phyloP scores from a whole-genome alignment of 2,797 vertebrate genomes.

The Rhabdomys pumilio region DNA sequence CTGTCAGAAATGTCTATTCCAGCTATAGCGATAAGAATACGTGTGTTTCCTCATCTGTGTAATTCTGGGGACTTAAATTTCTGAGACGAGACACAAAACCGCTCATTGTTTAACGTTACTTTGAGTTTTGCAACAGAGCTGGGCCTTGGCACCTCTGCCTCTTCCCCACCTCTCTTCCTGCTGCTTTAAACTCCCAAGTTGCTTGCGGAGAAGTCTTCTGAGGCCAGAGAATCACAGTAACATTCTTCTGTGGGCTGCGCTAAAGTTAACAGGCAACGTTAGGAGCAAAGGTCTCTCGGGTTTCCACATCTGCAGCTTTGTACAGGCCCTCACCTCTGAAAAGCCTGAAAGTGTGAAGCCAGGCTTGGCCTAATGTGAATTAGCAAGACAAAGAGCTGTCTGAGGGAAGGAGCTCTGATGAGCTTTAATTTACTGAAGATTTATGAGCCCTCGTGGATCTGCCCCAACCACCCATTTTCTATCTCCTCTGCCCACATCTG shows the following conservation, averaged over 20 bases:
- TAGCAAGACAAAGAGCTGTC: slow-evolving; percentile 94
- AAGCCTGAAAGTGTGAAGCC: slow-evolving; percentile 95
- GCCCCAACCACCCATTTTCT: slow-evolving; percentile 93
- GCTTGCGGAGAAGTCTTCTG: slow-evolving; percentile 86
- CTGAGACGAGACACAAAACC: not conserved
- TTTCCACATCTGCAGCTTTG: slow-evolving; percentile 95
- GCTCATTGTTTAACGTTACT: not conserved
- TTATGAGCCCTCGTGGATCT: slow-evolving; percentile 96
- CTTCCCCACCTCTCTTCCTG: slow-evolving; percentile 45
- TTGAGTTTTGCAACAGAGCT: slow-evolving; percentile 4
- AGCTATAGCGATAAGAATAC: not conserved
- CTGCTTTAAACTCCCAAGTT: slow-evolving; percentile 77
- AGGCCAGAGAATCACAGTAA: slow-evolving; percentile 84
- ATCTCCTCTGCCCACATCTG: slow-evolving; percentile 91
- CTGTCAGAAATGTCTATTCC: slow-evolving; percentile 16
- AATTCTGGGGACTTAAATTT: not conserved
- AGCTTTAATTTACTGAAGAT: slow-evolving; percentile 95
- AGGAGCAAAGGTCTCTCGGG: slow-evolving; percentile 92
- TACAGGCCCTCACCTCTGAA: slow-evolving; percentile 89
- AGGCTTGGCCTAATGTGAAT: slow-evolving; percentile 93
- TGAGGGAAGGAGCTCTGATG: slow-evolving; percentile 89
- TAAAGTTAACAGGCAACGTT: slow-evolving; percentile 88
- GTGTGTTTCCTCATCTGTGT: slow-evolving; percentile 5
- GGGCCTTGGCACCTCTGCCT: not conserved
- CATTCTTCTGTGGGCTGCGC: slow-evolving; percentile 88